Base-by-base conservation (phyloP, 2,888 invertebrate species). In the Apomyelois bistriatella region DNA sequence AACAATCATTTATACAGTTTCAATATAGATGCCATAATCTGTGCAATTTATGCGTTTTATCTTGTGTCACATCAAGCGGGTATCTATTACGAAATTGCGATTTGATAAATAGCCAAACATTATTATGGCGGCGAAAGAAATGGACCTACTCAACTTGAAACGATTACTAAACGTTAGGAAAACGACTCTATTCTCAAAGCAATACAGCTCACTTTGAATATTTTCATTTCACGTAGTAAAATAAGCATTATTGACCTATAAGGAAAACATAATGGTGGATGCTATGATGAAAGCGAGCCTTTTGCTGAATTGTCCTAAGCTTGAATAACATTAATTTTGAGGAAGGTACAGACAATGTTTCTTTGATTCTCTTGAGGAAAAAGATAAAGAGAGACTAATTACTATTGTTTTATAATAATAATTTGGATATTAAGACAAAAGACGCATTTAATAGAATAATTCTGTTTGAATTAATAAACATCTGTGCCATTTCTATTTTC, bases 31-130 rank as follows among this genome's bases (percentile, higher is more conserved):
- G 50, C 51, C 58, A 56, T 59, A 61, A 63, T 63, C 55, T 59
- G 57, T 60, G 74, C 76, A 74, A 77, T 79, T 76, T 77, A 79
- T 82, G 76, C 70, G 70, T 75, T 77, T 74, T 81, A 83, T 83
- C 82, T 77, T 70, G 72, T 72, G 76, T 78, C 79, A 70, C 81
- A 85, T 85, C 85, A 82, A 79, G 80, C 81, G 75, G 80, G 84
- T 88, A 86, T 90, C 87, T 90, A 86, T 90, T 88, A 88, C 87
- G 84, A 81, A 86, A 89, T 88, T 89, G 90, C 85, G 77, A 85
- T 88, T 89, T 90, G 87, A 90, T 85, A 87, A 88, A 90, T 88
- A 82, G 79, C 81, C 82, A 77, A 82, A 83, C 89, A 89, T 89
- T 89, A 89, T 87, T 82, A 82, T 78, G 78, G 84, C 82, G 86